Evolutionary conservation across 2,113 vertebrate genomes (phyloP).

Genomic region (Catharus bicknelli): DNA sequence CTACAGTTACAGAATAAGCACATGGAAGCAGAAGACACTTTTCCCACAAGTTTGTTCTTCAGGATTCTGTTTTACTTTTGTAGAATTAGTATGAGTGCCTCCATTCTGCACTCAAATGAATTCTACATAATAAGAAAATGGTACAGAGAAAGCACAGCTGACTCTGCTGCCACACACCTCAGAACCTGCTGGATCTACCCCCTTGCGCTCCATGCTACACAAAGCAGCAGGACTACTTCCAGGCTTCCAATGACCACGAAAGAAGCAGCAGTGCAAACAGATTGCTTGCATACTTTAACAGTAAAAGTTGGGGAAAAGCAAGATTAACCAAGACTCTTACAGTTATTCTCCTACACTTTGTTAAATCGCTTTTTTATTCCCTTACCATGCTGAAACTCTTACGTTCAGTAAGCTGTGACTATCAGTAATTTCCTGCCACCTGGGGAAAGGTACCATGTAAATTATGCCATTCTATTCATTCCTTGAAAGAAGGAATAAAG

Average conservation of each 20-base stretch:
- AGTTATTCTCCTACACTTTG: not conserved
- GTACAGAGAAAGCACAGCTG: not conserved
- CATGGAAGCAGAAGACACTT: not conserved
- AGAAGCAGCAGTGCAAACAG: not conserved
- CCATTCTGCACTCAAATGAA: not conserved
- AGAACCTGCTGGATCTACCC: not conserved
- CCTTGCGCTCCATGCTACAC: not conserved
- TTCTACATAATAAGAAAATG: not conserved
- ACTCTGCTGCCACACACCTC: not conserved
- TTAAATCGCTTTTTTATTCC: not conserved
- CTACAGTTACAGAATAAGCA: not conserved
- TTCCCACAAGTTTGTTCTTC: not conserved
- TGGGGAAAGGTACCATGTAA: not conserved
- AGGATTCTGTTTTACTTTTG: not conserved
- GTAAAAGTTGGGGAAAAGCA: not conserved
- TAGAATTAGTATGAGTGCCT: not conserved
- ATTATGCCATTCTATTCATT: not conserved
- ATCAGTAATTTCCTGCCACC: not conserved
- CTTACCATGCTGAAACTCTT: not conserved
- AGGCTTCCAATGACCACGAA: not conserved
- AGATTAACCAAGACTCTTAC: not conserved
- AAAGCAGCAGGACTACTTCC: not conserved
- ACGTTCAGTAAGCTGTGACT: not conserved
- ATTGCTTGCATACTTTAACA: not conserved
- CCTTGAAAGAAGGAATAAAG: conserved; percentile 31